Percentiles rank a stretch among this genome's conserved stretches.
These are phyloP conservation scores for Pogonus chalceus DNA, from an alignment of 1,140 invertebrate species.

Conservation along the genomic window DNA sequence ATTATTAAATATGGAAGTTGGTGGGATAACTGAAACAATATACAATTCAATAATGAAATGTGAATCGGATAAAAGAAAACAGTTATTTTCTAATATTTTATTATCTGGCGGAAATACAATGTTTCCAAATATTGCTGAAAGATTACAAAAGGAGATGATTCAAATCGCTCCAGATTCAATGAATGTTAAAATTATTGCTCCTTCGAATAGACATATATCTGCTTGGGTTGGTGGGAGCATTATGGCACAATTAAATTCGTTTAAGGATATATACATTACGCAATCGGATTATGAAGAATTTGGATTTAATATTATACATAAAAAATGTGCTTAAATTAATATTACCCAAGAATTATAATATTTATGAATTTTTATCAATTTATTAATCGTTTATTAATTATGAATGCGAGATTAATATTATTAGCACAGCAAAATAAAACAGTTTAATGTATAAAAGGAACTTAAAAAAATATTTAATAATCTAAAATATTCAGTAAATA, in stretches of 20 bases:
- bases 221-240: constrained; percentile 70
- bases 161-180: constrained; percentile 64
- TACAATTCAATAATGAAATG: constrained; percentile 78
- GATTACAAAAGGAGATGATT: constrained; percentile 82
- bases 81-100: constrained; percentile 76
- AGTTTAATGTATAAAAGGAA: too few relatives aligned
- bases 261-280: constrained; percentile 79
- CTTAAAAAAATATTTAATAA: too few relatives aligned
- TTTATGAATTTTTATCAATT: too few relatives aligned
- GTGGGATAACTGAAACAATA: constrained; percentile 67
- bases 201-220: constrained; percentile 72
- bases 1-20: constrained; percentile 62
- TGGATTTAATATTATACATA: constrained; percentile 45
- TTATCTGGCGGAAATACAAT: constrained; percentile 76
- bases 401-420: too few relatives aligned
- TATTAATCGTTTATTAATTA: too few relatives aligned
- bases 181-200: constrained; percentile 78
- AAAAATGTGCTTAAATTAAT: constrained; percentile 37
- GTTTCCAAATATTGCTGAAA: constrained; percentile 76
- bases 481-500: too few relatives aligned
- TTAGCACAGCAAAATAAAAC: too few relatives aligned
- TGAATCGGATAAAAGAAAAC: constrained; percentile 72
- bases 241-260: constrained; percentile 68
- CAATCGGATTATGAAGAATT: constrained; percentile 72
- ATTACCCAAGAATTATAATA: too few relatives aligned